Evolutionary conservation across 2,888 invertebrate species (phyloP).

Genomic region (Ferdinandea cuprea): DNA sequence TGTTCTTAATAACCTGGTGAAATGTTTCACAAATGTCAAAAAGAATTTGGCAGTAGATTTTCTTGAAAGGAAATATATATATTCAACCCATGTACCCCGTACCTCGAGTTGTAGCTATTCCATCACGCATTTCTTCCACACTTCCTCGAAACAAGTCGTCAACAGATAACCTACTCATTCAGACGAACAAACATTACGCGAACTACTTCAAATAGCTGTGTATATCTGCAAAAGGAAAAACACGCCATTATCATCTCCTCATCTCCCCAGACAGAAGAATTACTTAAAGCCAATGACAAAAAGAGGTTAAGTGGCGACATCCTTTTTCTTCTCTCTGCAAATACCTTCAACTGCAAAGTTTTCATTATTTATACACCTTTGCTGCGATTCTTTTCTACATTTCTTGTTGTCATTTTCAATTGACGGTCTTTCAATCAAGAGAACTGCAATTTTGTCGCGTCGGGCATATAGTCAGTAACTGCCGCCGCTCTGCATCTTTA

Average conservation of each 20-base stretch:
- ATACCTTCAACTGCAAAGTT: constrained; percentile 27
- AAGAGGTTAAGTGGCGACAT: constrained; percentile 64
- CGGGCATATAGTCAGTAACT: neutral
- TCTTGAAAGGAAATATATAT: no score
- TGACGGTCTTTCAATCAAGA: constrained; percentile 48
- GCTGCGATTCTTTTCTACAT: neutral
- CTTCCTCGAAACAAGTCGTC: no score
- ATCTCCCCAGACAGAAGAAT: constrained; percentile 10
- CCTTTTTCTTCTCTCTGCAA: constrained; percentile 41
- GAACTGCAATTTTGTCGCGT: constrained; percentile 33
- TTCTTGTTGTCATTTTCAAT: constrained; percentile 26
- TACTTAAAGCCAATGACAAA: neutral
- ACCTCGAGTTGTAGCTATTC: no score
- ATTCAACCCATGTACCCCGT: no score
- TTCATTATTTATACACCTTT: constrained; percentile 39
- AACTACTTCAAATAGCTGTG: neutral
- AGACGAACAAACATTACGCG: no score
- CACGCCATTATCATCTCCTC: no score
- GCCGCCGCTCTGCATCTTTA: neutral
- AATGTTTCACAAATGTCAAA: no score
- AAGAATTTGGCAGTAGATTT: no score
- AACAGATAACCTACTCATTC: no score
- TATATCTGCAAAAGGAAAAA: constrained; percentile 2
- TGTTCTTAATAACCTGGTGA: no score
- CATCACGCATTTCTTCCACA: no score